Evolutionary conservation across 2,113 vertebrate species (phyloP).

Genomic region (Polypterus bichir): DNA sequence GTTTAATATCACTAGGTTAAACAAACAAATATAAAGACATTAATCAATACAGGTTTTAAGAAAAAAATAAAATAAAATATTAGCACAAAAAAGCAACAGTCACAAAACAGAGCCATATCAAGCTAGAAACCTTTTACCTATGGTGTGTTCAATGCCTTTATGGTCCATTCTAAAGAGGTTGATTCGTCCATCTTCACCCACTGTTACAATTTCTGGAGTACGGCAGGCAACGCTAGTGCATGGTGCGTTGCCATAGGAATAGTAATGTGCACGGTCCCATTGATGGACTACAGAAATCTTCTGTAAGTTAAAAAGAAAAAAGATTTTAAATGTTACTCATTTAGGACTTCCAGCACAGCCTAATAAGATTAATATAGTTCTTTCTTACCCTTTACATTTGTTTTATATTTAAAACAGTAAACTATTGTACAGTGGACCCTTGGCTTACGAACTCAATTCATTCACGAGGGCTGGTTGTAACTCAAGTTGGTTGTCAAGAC

Average conservation of each 20-base stretch:
- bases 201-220: constrained; percentile 79
- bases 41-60: too few species aligned
- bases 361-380: not conserved
- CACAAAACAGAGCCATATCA: too few species aligned
- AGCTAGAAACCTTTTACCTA: constrained; percentile 49
- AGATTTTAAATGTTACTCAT: constrained; percentile 1
- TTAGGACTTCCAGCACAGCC: not conserved
- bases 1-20: too few species aligned
- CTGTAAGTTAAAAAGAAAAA: constrained; percentile 33
- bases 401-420: too few species aligned
- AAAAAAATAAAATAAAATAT: too few species aligned
- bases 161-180: constrained; percentile 76
- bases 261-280: constrained; percentile 70
- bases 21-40: too few species aligned
- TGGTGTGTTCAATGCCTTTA: constrained; percentile 59
- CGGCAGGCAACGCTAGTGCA: constrained; percentile 76
- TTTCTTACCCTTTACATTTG: too few species aligned
- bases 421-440: too few species aligned
- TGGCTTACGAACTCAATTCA: too few species aligned
- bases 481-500: too few species aligned
- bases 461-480: too few species aligned
- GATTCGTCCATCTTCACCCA: constrained; percentile 88
- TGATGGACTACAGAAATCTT: constrained; percentile 59
- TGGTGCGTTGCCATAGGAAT: constrained; percentile 60
- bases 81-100: too few species aligned